A percentile compares a stretch with the other conserved stretches of the same genome.
Evolutionary conservation across 2,888 invertebrate genomes (phyloP).

Genomic region (Galerucella nymphaeae): DNA sequence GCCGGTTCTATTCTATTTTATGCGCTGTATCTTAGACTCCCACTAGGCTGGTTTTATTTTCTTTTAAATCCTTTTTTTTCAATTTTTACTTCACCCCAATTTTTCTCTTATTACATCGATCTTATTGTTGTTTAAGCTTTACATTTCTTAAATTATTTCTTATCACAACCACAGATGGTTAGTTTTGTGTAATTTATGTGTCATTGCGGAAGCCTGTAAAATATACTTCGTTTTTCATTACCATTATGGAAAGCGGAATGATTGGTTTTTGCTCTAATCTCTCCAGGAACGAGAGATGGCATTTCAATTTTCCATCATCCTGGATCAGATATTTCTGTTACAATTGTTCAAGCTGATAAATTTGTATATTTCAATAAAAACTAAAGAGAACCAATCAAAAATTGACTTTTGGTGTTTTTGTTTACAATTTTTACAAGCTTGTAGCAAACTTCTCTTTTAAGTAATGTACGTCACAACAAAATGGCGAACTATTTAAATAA

Average conservation of each 20-base stretch:
- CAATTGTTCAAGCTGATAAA: background rate
- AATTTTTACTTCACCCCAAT: background rate
- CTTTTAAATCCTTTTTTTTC: no score
- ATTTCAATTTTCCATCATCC: conserved; percentile 1
- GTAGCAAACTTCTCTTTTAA: no score
- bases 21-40: no score
- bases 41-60: no score
- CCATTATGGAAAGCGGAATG: background rate
- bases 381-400: no score
- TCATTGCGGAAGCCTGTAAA: conserved; percentile 15
- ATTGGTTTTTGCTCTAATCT: conserved; percentile 16
- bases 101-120: background rate
- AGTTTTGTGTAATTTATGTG: conserved; percentile 18
- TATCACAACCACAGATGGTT: conserved; percentile 4
- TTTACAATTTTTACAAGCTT: no score
- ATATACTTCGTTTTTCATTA: conserved; percentile 5
- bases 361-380: no score
- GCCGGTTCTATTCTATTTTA: no score
- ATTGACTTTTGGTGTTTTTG: no score
- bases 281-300: background rate
- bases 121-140: conserved; percentile 7
- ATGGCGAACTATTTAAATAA: no score
- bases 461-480: no score
- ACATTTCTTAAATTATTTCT: conserved; percentile 12
- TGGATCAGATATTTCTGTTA: background rate